Conservation (phyloP, 2,888 invertebrate genomes). For the Spatulosminthurus flaviceps region DNA sequence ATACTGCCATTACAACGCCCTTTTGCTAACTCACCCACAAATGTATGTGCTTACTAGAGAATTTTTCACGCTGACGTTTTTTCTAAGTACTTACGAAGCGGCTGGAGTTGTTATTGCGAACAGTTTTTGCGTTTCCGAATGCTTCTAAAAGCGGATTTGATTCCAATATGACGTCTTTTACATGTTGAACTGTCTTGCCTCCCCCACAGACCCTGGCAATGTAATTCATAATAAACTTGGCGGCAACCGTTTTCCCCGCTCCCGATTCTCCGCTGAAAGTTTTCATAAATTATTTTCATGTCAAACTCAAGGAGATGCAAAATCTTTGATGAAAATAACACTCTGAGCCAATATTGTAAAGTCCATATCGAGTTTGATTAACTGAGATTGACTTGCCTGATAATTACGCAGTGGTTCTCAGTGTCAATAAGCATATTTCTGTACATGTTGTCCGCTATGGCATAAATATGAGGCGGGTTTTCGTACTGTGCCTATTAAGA, state of each 20-base stretch:
- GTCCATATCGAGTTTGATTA: neutral
- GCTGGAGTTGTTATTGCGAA: constrained; percentile 75
- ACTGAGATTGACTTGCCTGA: constrained; percentile 69
- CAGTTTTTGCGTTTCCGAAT: constrained; percentile 76
- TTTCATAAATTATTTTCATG: too few relatives aligned
- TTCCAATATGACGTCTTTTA: constrained; percentile 75
- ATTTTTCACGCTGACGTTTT: too few relatives aligned
- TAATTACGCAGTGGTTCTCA: constrained; percentile 77
- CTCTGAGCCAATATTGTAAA: too few relatives aligned
- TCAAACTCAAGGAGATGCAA: too few relatives aligned
- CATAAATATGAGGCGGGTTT: constrained; percentile 77
- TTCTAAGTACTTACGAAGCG: constrained; percentile 75
- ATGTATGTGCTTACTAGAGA: too few relatives aligned
- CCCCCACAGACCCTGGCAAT: constrained; percentile 74
- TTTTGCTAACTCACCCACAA: too few relatives aligned
- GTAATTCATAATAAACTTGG: constrained; percentile 76
- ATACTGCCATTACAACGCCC: too few relatives aligned
- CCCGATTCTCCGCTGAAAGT: constrained; percentile 73
- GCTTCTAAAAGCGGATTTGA: constrained; percentile 76
- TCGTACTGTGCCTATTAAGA: constrained; percentile 78
- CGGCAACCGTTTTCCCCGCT: constrained; percentile 76
- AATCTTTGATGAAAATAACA: too few relatives aligned
- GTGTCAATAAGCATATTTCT: constrained; percentile 76
- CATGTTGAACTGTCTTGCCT: constrained; percentile 72
- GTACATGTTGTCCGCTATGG: constrained; percentile 77